Evolutionary conservation across 2,888 invertebrate species (phyloP), one percentile per base, ranked within the genome.

Genomic region (Aquatica leii): DNA sequence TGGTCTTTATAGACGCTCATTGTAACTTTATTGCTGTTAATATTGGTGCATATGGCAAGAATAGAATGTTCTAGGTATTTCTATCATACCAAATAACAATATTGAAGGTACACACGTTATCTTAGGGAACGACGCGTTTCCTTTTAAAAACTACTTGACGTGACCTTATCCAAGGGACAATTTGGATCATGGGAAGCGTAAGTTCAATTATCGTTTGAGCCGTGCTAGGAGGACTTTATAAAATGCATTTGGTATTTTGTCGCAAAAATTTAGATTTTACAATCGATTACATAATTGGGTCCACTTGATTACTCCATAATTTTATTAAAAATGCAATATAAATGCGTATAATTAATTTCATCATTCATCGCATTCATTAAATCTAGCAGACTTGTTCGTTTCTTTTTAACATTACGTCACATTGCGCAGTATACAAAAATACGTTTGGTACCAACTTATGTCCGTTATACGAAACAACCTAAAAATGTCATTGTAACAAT

Each of bases 1-100:
- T 72, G 48, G 73, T 73, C 31, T 14, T 71, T n/a, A 70, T 73
- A 49, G 72, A 74, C 62, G 68, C 72, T 3, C 31, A 74, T 37
- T 46, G 15, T 20, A 46, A 20, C 2, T 46, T n/a, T 46, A 20
- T 46, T 20, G 5, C 49, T 17, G 49, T 3, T 12, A n/a, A 20
- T 20, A 17, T 49, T 8, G 21, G 49, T 17, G 4, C 20, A 6
- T 49, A n/a, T 49, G 18, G 49, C 17, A 49, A 49, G 18, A 17
- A 17, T 12, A 20, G 49, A 31, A 31, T 6, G 31, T 31, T 31
- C 31, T 9, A 31, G 5, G 31, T 31, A 31, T 31, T 31, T 31
- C 31, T 31, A 31, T 31, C 31, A 31, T 31, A 6, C 5, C 31
- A 31, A 31, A 31, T 31, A 31, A 4, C 31, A 31, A 31, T 31